Evolutionary conservation across 2,113 vertebrate genomes (phyloP), one percentile per base, ranked within the genome.

Genomic region (Stegastes partitus): DNA sequence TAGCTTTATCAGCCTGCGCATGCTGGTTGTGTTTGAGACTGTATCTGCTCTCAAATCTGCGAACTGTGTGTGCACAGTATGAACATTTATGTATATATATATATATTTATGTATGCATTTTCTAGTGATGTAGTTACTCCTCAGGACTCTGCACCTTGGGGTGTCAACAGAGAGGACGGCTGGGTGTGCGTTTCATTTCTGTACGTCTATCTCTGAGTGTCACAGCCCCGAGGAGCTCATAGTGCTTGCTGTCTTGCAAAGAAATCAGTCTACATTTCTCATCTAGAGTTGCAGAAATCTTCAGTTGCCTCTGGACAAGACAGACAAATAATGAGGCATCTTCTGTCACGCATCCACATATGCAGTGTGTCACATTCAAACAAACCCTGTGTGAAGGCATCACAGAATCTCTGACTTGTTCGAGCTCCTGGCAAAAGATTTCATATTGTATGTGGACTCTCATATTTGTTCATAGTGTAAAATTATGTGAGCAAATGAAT

Each of bases 271-370:
- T 86, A 55, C 10, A 14, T 68, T 81, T 85, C 67, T 68, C 72
- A 87, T 81, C 54, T 28, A 11, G 31, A 69, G 81, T 84, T 82
- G 71, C 47, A 34, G 56, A 66, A 82, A 84, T 50, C n/a, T 79
- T 77, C 68, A 34, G 3, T 5, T 22, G 68, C 78, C 68, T 75
- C 71, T 65, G 75, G 85, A 87, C 55, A 61, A 68, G 71, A 70
- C 21, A 16, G 56, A 56, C 21, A 61, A 49, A 79, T 82, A 87
- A 87, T 81, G 71, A 87, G 70, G 83, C 67, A 37, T 61, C 68
- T 74, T 74, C 76, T 82, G 68, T 71, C 79, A 87, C 19, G 56
- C 66, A 14, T 21, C n/a, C 66, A 79, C 74, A 73, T 81, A 73
- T 73, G 63, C 49, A 63, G 50, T 49, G 47, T 66, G 71, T 79